A percentile compares a stretch with the other conserved stretches of the same genome.
These are phyloP conservation scores for Calephelis virginiensis DNA, from an alignment of 1,140 invertebrate species.

Conservation along the genomic window DNA sequence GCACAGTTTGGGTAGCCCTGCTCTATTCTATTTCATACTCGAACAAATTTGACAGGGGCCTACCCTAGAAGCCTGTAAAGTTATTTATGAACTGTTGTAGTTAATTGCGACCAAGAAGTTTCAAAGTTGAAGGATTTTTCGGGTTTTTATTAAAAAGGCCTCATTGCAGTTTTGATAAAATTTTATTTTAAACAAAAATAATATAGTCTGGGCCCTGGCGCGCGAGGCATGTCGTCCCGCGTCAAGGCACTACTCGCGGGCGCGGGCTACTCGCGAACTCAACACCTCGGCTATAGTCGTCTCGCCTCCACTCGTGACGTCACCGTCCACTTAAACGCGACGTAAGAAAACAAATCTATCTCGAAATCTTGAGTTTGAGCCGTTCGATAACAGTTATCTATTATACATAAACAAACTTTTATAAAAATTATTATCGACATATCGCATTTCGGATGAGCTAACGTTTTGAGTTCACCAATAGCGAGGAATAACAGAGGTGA, in stretches of 20 bases:
- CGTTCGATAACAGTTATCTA: slow-evolving; percentile 7
- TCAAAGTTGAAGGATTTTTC: no score
- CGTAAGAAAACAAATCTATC: slow-evolving; percentile 12
- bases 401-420: slow-evolving; percentile 15
- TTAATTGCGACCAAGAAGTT: no score
- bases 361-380: slow-evolving; percentile 5
- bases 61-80: no score
- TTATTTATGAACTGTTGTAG: no score
- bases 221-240: slow-evolving; percentile 41
- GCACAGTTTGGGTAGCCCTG: no score
- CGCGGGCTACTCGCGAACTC: slow-evolving; percentile 18
- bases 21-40: no score
- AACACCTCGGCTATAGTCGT: background rate
- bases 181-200: slow-evolving; percentile 74
- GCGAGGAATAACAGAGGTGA: slow-evolving; percentile 34
- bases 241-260: slow-evolving; percentile 47
- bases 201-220: slow-evolving; percentile 44
- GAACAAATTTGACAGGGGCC: no score
- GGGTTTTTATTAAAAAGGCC: background rate
- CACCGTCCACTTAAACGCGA: background rate
- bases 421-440: slow-evolving; percentile 18
- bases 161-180: slow-evolving; percentile 24
- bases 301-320: background rate
- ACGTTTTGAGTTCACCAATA: slow-evolving; percentile 20
- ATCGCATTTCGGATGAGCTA: background rate